These are phyloP conservation scores for Menura novaehollandiae DNA, from an alignment of 2,113 vertebrate genomes.

Conservation along the genomic window DNA sequence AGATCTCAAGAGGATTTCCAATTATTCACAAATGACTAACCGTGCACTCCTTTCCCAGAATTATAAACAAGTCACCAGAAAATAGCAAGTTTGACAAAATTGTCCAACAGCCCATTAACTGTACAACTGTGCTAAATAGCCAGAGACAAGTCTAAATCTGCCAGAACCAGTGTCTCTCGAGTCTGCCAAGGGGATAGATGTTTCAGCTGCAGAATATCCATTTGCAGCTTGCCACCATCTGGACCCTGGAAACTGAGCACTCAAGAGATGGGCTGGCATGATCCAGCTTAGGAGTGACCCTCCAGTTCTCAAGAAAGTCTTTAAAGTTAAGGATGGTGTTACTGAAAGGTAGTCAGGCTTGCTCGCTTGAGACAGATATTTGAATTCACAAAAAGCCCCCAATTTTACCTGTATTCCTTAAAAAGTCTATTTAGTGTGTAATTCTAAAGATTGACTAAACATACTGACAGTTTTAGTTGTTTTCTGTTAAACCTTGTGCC, in stretches of 20 bases:
- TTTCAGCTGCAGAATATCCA: conserved; percentile 21
- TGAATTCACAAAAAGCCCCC: rapidly evolving
- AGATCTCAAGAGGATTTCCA: conserved; percentile 65
- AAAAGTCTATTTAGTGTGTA: neutral
- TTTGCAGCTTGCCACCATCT: conserved; percentile 41
- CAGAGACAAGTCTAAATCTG: conserved; percentile 56
- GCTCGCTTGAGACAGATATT: neutral
- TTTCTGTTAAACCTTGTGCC: neutral
- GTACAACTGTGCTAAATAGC: conserved; percentile 59
- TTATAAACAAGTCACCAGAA: conserved; percentile 67
- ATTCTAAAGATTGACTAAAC: neutral
- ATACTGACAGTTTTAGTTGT: neutral
- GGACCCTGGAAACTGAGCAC: neutral
- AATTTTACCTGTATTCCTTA: neutral
- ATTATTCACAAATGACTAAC: conserved; percentile 72
- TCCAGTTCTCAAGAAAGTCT: neutral
- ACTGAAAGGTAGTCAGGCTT: neutral
- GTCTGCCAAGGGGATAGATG: conserved; percentile 14
- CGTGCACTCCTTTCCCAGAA: conserved; percentile 31
- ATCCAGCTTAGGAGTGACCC: neutral
- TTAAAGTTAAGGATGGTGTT: neutral
- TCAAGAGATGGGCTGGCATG: neutral
- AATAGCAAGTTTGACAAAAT: conserved; percentile 67
- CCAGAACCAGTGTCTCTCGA: conserved; percentile 9
- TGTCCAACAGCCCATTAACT: conserved; percentile 64